phyloP scores from a whole-genome alignment of 2,888 invertebrate species.

The Synanthedon andrenaeformis region DNA sequence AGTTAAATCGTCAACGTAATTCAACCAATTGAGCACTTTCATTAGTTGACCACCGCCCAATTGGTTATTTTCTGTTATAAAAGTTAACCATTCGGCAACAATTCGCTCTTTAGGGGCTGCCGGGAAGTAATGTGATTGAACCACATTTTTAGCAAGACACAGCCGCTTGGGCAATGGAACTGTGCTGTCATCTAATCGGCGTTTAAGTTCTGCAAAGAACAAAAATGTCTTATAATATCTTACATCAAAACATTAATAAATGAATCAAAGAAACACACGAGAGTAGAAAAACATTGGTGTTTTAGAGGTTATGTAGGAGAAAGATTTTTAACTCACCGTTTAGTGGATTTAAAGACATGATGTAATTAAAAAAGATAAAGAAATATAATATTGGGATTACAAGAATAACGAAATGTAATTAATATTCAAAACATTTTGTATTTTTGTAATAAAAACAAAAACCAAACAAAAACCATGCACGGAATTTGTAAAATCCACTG shows the following conservation, averaged over 20 bases:
- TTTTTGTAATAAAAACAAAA: no score
- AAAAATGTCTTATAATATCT: no score
- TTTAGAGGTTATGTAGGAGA: conserved; percentile 1
- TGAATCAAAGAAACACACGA: background rate
- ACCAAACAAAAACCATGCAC: no score
- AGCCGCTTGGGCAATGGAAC: conserved; percentile 62
- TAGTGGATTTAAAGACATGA: conserved; percentile 48
- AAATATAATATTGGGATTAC: background rate
- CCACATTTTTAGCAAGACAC: conserved; percentile 65
- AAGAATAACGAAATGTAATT: background rate
- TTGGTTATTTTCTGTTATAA: conserved; percentile 27
- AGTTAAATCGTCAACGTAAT: conserved; percentile 37
- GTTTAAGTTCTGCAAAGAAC: conserved; percentile 52
- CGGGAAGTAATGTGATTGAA: conserved; percentile 56
- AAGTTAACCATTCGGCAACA: conserved; percentile 60
- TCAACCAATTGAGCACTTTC: conserved; percentile 40
- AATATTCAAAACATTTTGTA: background rate
- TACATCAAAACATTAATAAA: background rate
- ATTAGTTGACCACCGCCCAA: conserved; percentile 33
- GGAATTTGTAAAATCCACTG: no score
- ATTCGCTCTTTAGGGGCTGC: conserved; percentile 60
- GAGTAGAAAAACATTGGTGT: no score
- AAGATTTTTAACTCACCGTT: conserved; percentile 21
- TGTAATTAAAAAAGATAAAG: background rate
- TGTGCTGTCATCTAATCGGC: conserved; percentile 43